Conservation (phyloP, 2,797 vertebrate genomes). For the Anguilla marmorata region DNA sequence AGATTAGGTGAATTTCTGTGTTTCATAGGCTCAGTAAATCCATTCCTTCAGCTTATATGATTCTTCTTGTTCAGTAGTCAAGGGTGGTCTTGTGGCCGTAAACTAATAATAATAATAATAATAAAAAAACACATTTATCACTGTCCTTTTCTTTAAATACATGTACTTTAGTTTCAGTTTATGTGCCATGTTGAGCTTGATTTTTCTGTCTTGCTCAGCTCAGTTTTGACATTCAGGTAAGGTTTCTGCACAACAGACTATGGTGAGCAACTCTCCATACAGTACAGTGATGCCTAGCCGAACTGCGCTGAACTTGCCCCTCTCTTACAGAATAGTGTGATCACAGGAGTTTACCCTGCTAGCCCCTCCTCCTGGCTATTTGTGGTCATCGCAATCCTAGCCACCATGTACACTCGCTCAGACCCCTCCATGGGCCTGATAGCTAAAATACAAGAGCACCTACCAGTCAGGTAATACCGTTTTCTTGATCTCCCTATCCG, state of each 20-base stretch:
- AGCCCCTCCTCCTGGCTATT: constrained; percentile 90
- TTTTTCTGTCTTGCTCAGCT: too few species aligned
- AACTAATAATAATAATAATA: neutral
- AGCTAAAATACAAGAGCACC: constrained; percentile 87
- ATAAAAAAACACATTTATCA: neutral
- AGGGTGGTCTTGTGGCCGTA: neutral
- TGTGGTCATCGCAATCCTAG: constrained; percentile 86
- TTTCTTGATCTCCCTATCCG: neutral
- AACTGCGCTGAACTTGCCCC: neutral
- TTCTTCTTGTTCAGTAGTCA: neutral
- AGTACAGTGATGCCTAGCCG: neutral
- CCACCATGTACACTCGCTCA: constrained; percentile 85
- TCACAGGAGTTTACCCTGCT: constrained; percentile 84
- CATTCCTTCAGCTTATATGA: neutral
- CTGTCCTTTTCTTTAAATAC: neutral
- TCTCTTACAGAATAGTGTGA: constrained; percentile 78
- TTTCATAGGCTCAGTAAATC: neutral
- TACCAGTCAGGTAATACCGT: constrained; percentile 73
- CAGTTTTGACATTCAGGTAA: too few species aligned
- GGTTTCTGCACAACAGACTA: neutral
- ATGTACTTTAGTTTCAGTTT: neutral
- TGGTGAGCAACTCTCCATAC: neutral
- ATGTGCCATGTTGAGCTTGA: neutral
- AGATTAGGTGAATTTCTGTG: neutral
- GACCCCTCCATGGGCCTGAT: constrained; percentile 92